Conservation (phyloP, 2,888 invertebrate genomes). For the Pollenia labialis region DNA sequence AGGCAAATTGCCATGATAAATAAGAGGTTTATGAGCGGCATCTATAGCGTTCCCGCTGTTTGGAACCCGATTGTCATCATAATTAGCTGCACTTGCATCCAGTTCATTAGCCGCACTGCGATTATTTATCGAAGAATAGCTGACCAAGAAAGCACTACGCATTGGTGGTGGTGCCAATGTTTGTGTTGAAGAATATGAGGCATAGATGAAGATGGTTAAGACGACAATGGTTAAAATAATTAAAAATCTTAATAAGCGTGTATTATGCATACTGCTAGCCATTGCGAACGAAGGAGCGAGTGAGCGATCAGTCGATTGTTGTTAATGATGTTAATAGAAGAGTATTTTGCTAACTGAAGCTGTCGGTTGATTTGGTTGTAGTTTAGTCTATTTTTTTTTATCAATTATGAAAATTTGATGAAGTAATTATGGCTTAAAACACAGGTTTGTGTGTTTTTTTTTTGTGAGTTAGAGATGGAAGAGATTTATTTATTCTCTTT, state of each 20-base stretch:
- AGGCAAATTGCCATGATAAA: slow-evolving; percentile 57
- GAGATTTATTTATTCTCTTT: slow-evolving; percentile 33
- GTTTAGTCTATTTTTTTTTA: slow-evolving; percentile 21
- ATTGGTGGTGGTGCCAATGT: slow-evolving; percentile 79
- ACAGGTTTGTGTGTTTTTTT: slow-evolving; percentile 22
- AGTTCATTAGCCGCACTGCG: slow-evolving; percentile 59
- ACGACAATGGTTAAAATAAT: slow-evolving; percentile 83
- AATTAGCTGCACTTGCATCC: slow-evolving; percentile 52
- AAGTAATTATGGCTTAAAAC: slow-evolving; percentile 55
- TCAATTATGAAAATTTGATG: slow-evolving; percentile 44
- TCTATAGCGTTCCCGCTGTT: slow-evolving; percentile 66
- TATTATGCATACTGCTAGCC: slow-evolving; percentile 81
- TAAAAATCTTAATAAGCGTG: slow-evolving; percentile 84
- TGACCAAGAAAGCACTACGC: slow-evolving; percentile 73
- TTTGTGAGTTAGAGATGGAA: slow-evolving; percentile 20
- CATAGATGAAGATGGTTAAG: slow-evolving; percentile 85
- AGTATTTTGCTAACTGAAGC: slow-evolving; percentile 49
- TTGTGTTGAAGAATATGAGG: slow-evolving; percentile 84
- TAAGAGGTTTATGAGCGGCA: slow-evolving; percentile 55
- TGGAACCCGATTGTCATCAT: slow-evolving; percentile 34
- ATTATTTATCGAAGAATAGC: slow-evolving; percentile 68
- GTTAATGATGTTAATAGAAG: slow-evolving; percentile 29
- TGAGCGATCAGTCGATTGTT: background rate
- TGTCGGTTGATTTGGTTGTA: slow-evolving; percentile 7
- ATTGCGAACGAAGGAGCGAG: slow-evolving; percentile 15